phyloP scores from a whole-genome alignment of 1,140 invertebrate species.

The Heliconius eleuchia region DNA sequence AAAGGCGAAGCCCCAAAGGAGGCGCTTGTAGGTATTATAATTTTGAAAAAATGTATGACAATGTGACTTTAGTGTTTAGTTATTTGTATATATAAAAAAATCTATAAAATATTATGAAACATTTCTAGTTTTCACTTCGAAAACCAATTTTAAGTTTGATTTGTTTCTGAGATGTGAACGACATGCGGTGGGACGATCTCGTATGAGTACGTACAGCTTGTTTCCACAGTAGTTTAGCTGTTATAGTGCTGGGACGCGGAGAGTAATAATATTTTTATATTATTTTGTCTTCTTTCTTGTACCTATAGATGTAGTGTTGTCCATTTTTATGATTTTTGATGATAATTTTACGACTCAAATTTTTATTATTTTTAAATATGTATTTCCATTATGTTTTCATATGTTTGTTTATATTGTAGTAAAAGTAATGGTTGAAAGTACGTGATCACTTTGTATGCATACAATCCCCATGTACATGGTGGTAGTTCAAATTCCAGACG shows the following conservation, averaged over 20 bases:
- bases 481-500: no score
- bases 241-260: not conserved
- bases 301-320: not conserved
- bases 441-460: no score
- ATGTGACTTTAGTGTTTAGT: no score
- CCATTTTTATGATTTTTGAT: not conserved
- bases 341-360: not conserved
- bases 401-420: no score
- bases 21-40: no score
- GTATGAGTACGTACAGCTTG: not conserved
- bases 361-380: no score
- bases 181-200: slow-evolving; percentile 6
- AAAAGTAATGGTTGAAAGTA: no score
- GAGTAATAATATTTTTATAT: not conserved
- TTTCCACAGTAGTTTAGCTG: not conserved
- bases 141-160: slow-evolving; percentile 26
- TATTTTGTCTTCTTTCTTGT: not conserved
- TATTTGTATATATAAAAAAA: not conserved
- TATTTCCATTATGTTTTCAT: no score
- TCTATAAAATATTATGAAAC: slow-evolving; percentile 17
- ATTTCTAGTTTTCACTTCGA: slow-evolving; percentile 42
- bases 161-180: slow-evolving; percentile 17
- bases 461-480: no score
- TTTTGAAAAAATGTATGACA: no score
- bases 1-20: no score